These are phyloP conservation scores for Chydorus sphaericus DNA, from an alignment of 2,888 invertebrate genomes.

Conservation along the genomic window DNA sequence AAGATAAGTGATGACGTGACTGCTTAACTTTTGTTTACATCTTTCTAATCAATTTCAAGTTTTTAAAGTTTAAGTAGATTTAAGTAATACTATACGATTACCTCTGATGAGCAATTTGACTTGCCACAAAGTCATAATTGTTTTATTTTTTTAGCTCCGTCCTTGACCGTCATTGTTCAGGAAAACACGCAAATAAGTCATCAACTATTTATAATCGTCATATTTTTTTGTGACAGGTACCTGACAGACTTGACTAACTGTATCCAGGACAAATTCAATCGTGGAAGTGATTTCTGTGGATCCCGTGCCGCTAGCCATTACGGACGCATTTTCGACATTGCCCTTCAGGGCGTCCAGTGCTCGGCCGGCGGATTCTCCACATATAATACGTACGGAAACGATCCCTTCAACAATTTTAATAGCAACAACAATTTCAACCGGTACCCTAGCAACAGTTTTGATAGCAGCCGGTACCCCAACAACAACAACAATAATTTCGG, in stretches of 20 bases:
- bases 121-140: too few species aligned
- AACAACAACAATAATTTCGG: constrained; percentile 3
- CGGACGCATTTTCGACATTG: not conserved
- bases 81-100: too few species aligned
- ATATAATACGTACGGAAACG: not conserved
- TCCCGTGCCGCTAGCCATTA: not conserved
- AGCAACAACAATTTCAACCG: not conserved
- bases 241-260: constrained; percentile 2
- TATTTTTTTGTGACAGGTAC: not conserved
- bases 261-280: not conserved
- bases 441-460: not conserved
- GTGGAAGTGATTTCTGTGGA: not conserved
- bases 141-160: too few species aligned
- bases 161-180: too few species aligned
- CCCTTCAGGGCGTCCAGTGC: constrained; percentile 2
- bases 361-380: constrained; percentile 2
- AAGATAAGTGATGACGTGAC: too few species aligned
- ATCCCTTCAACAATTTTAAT: not conserved
- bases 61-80: too few species aligned
- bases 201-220: too few species aligned
- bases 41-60: too few species aligned
- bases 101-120: too few species aligned
- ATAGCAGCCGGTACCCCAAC: not conserved
- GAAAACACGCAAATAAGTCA: too few species aligned
- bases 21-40: too few species aligned